Percentiles rank a stretch among this genome's conserved stretches.
phyloP scores from a whole-genome alignment of 2,797 vertebrate genomes.

The Margarornis squamiger region DNA sequence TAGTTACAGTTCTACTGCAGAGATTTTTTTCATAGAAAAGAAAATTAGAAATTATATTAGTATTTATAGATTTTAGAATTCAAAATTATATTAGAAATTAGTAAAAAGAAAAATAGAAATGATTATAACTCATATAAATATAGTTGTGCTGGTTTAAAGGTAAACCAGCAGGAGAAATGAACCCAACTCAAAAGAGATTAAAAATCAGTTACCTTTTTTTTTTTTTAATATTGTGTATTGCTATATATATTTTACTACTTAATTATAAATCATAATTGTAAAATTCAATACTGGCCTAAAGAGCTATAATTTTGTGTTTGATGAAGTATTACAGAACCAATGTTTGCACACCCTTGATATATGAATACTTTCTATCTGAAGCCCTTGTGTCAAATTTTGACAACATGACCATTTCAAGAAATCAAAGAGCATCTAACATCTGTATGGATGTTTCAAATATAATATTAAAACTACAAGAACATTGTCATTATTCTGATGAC shows the following conservation, averaged over 20 bases:
- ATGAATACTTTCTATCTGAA: not conserved
- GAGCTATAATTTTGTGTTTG: not conserved
- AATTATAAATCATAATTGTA: not conserved
- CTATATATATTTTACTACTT: not conserved
- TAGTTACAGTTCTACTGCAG: not conserved
- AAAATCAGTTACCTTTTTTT: too few species aligned
- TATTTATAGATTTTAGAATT: too few species aligned
- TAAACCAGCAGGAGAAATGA: too few species aligned
- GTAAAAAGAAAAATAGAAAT: not conserved
- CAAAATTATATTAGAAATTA: too few species aligned
- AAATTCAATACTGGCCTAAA: not conserved
- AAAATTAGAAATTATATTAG: too few species aligned
- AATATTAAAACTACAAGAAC: not conserved
- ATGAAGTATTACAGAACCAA: not conserved
- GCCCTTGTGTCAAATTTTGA: not conserved
- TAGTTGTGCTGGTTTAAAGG: too few species aligned
- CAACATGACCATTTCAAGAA: not conserved
- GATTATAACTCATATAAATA: not conserved
- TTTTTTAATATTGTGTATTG: not conserved
- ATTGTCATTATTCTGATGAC: not conserved
- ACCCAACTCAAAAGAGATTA: too few species aligned
- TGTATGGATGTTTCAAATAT: not conserved
- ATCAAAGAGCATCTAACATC: not conserved
- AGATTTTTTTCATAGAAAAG: not conserved
- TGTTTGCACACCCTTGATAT: not conserved